Percentiles rank a stretch among this genome's conserved stretches.
phyloP scores from a whole-genome alignment of 1,140 invertebrate species.

The Choristoneura fumiferana region DNA sequence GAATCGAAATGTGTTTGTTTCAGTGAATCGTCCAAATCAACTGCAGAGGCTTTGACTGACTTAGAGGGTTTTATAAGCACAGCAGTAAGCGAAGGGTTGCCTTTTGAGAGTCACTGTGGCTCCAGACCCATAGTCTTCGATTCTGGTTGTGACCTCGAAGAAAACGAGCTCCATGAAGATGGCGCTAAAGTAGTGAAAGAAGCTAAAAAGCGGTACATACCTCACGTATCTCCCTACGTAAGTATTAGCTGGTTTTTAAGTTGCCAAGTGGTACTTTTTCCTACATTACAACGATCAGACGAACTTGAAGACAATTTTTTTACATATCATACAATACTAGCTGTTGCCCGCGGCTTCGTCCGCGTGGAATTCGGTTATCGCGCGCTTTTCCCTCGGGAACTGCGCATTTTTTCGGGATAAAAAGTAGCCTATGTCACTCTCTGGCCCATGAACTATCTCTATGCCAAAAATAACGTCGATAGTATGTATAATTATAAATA shows the following conservation, averaged over 20 bases:
- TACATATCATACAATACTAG: background rate
- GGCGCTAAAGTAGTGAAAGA: slow-evolving; percentile 35
- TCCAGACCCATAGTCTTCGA: slow-evolving; percentile 45
- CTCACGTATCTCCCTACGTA: slow-evolving; percentile 63
- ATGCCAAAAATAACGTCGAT: no score
- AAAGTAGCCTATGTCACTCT: no score
- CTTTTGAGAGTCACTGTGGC: slow-evolving; percentile 67
- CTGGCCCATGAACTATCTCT: no score
- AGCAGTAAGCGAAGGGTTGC: slow-evolving; percentile 31
- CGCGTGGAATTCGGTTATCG: no score
- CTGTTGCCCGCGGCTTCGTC: no score
- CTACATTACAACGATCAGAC: background rate
- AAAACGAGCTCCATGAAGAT: slow-evolving; percentile 20
- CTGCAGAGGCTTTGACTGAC: slow-evolving; percentile 22
- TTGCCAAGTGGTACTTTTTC: no score
- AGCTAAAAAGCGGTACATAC: slow-evolving; percentile 46
- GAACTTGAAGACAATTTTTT: background rate
- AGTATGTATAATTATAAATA: no score
- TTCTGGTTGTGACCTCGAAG: slow-evolving; percentile 33
- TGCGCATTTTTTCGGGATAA: no score
- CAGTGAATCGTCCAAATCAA: slow-evolving; percentile 37
- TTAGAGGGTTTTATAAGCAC: slow-evolving; percentile 37
- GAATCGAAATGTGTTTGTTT: slow-evolving; percentile 23
- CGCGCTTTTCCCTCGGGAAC: no score
- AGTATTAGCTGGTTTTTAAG: slow-evolving; percentile 28